Evolutionary conservation across 2,113 vertebrate species (phyloP).

Genomic region (Acinonyx jubatus): DNA sequence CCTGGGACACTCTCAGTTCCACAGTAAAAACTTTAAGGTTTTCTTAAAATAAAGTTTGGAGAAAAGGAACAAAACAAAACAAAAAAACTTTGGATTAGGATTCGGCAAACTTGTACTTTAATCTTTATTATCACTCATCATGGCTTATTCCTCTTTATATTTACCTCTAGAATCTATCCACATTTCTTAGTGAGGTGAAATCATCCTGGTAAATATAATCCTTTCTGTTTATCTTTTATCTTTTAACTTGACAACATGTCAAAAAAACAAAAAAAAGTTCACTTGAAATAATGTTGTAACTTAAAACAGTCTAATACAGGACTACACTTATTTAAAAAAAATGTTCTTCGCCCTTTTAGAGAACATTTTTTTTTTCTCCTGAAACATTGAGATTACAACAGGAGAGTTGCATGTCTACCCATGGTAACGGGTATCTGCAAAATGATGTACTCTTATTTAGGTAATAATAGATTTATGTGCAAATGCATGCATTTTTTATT

Average conservation of each 20-base stretch:
- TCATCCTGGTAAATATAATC: not conserved
- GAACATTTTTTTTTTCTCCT: not conserved
- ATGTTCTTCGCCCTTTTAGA: not conserved
- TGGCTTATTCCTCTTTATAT: not conserved
- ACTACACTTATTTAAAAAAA: not conserved
- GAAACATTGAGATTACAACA: not conserved
- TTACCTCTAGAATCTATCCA: not conserved
- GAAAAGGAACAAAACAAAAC: not conserved
- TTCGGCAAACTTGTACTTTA: not conserved
- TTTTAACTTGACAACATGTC: not conserved
- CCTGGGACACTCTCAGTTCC: not conserved
- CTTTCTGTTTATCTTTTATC: not conserved
- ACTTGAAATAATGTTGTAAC: not conserved
- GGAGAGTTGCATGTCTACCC: not conserved
- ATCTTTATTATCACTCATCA: not conserved
- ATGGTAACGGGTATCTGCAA: not conserved
- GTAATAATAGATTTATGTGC: not conserved
- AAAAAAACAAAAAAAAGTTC: not conserved
- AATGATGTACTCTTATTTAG: not conserved
- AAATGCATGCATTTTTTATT: not conserved
- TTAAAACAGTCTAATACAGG: not conserved
- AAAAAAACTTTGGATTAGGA: not conserved
- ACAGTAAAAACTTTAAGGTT: not conserved
- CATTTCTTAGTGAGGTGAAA: not conserved
- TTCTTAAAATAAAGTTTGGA: not conserved